Evolutionary conservation across 2,113 vertebrate genomes (phyloP).

Genomic region (Arvicanthis niloticus): DNA sequence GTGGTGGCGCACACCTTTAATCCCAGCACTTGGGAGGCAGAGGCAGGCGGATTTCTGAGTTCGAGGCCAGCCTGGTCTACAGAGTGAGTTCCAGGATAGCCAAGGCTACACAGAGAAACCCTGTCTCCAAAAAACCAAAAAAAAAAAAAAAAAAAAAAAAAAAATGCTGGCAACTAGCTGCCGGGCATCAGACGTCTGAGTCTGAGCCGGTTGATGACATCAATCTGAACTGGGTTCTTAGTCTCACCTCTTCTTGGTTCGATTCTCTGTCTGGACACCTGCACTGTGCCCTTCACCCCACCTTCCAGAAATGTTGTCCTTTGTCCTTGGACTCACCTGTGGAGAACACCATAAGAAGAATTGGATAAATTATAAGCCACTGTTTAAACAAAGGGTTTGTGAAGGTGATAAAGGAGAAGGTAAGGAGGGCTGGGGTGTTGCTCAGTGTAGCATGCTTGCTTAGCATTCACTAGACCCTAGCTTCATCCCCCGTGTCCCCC

Average conservation of each 20-base stretch:
- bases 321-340: not conserved
- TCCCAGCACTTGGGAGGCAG: too few relatives aligned
- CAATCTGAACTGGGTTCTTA: not conserved
- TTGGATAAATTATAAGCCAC: not conserved
- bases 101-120: too few relatives aligned
- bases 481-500: too few relatives aligned
- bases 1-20: too few relatives aligned
- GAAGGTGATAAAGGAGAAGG: not conserved
- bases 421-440: not conserved
- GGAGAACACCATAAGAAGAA: not conserved
- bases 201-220: not conserved
- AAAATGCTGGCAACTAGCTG: not conserved
- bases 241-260: not conserved
- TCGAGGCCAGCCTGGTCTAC: too few relatives aligned
- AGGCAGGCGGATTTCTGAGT: too few relatives aligned
- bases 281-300: not conserved
- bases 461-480: not conserved
- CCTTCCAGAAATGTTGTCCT: not conserved
- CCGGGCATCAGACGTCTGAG: not conserved
- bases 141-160: too few relatives aligned
- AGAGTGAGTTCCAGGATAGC: too few relatives aligned
- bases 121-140: too few relatives aligned
- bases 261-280: not conserved
- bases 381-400: not conserved
- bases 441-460: not conserved